A percentile compares a stretch with the other conserved stretches of the same genome.
Evolutionary conservation across 2,113 vertebrate species (phyloP).

Genomic region (Grallaria varia): DNA sequence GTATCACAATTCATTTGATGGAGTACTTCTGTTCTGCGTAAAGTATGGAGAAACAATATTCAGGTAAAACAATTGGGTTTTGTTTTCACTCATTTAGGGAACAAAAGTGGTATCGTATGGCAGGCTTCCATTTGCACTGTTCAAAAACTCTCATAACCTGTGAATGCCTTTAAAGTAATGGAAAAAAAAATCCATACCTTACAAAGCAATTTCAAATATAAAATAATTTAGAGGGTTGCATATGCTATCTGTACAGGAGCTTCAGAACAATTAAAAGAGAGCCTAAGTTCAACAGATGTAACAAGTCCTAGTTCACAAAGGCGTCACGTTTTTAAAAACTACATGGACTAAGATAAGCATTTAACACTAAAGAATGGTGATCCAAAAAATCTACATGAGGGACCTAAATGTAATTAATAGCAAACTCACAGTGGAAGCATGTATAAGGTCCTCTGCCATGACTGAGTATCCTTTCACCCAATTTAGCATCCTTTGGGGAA

Average conservation of each 20-base stretch:
- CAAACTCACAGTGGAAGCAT: not conserved
- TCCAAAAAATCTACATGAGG: not conserved
- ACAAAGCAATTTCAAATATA: not conserved
- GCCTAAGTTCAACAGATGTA: not conserved
- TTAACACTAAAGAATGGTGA: not conserved
- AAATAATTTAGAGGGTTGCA: not conserved
- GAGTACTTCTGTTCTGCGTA: not conserved
- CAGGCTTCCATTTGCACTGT: not conserved
- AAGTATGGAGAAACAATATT: not conserved
- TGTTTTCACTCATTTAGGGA: not conserved
- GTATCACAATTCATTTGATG: not conserved
- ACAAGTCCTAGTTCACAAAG: not conserved
- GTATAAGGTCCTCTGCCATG: too few species aligned
- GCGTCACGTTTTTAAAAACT: not conserved
- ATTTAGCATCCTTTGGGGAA: not conserved
- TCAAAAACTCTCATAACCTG: not conserved
- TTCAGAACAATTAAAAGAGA: not conserved
- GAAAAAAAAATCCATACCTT: not conserved
- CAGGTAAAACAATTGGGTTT: not conserved
- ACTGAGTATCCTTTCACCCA: not conserved
- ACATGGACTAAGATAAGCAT: not conserved
- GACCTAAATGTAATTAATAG: not conserved
- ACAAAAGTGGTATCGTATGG: not conserved
- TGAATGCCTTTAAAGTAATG: not conserved
- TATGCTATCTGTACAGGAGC: not conserved